Conservation (phyloP, 2,113 vertebrate genomes). For the Chelonoidis abingdonii region DNA sequence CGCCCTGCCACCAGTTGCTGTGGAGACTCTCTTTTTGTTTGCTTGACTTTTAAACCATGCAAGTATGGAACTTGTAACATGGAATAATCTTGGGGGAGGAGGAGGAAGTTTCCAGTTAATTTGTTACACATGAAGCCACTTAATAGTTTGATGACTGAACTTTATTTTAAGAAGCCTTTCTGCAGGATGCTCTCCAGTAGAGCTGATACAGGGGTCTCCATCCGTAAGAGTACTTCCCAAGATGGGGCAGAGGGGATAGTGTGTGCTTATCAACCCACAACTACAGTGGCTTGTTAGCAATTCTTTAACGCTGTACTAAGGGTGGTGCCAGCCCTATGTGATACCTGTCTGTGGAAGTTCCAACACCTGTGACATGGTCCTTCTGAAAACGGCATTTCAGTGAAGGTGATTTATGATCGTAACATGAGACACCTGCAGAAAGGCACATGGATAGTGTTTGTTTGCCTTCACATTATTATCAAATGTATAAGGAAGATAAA, state of each 20-base stretch:
- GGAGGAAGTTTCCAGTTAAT: background rate
- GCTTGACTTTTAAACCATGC: background rate
- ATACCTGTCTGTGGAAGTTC: conserved; percentile 38
- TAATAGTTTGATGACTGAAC: background rate
- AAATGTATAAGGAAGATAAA: background rate
- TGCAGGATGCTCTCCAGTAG: background rate
- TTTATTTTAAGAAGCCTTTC: background rate
- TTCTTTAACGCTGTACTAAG: background rate
- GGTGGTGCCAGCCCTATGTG: background rate
- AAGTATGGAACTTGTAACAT: background rate
- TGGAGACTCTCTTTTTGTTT: background rate
- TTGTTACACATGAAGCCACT: background rate
- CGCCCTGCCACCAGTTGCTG: background rate
- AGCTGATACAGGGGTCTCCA: background rate
- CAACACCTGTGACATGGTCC: background rate
- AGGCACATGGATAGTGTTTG: background rate
- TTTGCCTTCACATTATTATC: background rate
- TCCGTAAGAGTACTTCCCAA: rapidly evolving
- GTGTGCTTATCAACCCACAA: background rate
- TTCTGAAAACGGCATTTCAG: background rate
- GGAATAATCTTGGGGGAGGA: background rate
- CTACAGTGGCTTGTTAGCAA: background rate
- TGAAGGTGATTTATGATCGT: background rate
- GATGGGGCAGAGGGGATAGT: background rate
- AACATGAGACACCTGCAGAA: rapidly evolving